Conservation (phyloP, 2,797 vertebrate species). For the Gallinago solitaria region DNA sequence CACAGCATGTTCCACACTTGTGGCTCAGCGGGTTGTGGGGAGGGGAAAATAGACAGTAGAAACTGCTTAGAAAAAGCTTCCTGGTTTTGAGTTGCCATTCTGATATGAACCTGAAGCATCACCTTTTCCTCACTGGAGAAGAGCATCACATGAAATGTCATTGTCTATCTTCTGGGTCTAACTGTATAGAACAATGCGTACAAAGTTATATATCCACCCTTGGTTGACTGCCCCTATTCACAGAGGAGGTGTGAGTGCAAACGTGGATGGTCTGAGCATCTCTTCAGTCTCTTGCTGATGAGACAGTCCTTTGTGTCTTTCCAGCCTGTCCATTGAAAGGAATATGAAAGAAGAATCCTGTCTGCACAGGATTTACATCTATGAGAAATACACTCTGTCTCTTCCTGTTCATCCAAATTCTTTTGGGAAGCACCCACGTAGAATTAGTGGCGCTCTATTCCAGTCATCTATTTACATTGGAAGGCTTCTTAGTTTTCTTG, state of each 20-base stretch:
- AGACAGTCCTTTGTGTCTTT: not conserved
- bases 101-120: not conserved
- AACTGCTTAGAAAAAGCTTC: not conserved
- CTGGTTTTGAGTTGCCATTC: not conserved
- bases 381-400: not conserved
- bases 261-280: not conserved
- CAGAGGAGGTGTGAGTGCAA: not conserved
- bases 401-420: not conserved
- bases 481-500: slow-evolving; percentile 29
- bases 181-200: not conserved
- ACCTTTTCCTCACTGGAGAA: not conserved
- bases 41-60: not conserved
- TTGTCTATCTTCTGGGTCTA: not conserved
- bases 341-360: not conserved
- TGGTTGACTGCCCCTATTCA: not conserved
- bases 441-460: not conserved
- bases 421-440: not conserved
- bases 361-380: not conserved
- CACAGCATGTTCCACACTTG: not conserved
- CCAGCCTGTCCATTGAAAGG: not conserved
- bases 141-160: not conserved
- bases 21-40: not conserved
- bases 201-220: rapidly evolving
- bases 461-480: slow-evolving; percentile 22
- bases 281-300: not conserved